Base-by-base conservation (phyloP, 2,888 invertebrate genomes). In the Caenorhabditis zanzibari region DNA sequence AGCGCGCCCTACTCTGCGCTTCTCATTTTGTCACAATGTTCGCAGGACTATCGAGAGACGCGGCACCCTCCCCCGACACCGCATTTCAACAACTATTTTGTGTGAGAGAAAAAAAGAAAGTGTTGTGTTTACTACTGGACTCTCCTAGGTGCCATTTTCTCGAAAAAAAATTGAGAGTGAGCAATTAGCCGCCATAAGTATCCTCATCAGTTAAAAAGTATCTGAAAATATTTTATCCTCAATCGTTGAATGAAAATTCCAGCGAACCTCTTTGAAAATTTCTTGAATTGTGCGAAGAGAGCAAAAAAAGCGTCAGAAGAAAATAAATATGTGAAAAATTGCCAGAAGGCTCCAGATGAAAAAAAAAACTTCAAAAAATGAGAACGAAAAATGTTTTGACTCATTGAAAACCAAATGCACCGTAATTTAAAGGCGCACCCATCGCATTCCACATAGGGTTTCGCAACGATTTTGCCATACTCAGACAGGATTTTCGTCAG, bases 1-100 rank as follows among this genome's bases (percentile, higher is more conserved):
- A 77, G 76, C 77, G 76, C 74, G 72, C 54, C 26, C 54, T 77
- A 71, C 69, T 77, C 69, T 59, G 61, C 52, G 61, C 59, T 68
- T 63, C 77, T 41, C 4, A 32, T 14, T 19, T 71, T 71, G 28
- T 22, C 59, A 35, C 24, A 71, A 52, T 77, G n/a, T 77, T 56
- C 71, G 0, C 16, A 26, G 58, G 69, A 22, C 68, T 61, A 69
- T 68, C 59, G 59, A 76, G 61, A 76, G 52, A 61, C 68, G 76
- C 68, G 59, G 59, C 44, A 26, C 54, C 69, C 76, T 35, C 52
- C 63, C 63, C 71, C 77, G 69, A 32, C 77, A 69, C 52, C 54
- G 77, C 71, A 77, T 77, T 77, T 77, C 77, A 76, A 77, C 77
- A 77, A 77, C 77, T 77, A 77, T 77, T 77, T 69, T 76, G 68